Evolutionary conservation across 2,797 vertebrate species (phyloP), one percentile per base, ranked within the genome.

Genomic region (Gambusia yucatana): DNA sequence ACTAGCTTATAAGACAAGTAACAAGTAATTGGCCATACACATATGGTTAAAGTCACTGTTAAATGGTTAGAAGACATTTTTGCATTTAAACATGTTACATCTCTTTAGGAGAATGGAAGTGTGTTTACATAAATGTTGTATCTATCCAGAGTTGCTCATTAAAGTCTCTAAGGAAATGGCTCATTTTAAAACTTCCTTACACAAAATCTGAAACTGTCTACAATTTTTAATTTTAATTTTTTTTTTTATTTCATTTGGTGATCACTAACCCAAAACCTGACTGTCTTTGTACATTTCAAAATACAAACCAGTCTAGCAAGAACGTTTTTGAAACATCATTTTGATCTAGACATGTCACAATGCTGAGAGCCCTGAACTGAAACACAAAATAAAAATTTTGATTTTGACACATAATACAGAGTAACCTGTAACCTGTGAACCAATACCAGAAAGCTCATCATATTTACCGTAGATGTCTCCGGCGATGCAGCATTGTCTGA

Each of bases 401-500:
- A 5, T 33, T 77, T 72, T 72, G 22, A 41, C 61, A 44, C 2
- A 39, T 14, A 43, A 39, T 33, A 2, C 28, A 61, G 48, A 25
- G 22, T 50, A 52, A 22, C 22, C 9, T 50, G 3, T n/a, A 39
- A 6, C 14, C 20, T 41, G 8, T 41, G 10, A 70, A 44, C 4
- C 22, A 28, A 3, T 44, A 70, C 11, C 11, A 44, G 9, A 71
- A 55, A 17, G 13, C 13, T 9, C 7, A 5, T 72, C 39, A 6
- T 44, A 25, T 28, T 91, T 87, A 99, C 98, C 97, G 0, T 98
- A 99, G 88, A 97, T 82, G 36, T 84, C 87, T 22, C 97, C 97
- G 0, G 92, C 92, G 28, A 99, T 88, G 77, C 97, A 98, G 95
- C 98, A 99, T 59, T 98, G 97, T 85, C 96, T 97, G 94, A 99